Evolutionary conservation across 1,140 invertebrate species (phyloP), one percentile per base, ranked within the genome.

Genomic region (Streblospio benedicti): DNA sequence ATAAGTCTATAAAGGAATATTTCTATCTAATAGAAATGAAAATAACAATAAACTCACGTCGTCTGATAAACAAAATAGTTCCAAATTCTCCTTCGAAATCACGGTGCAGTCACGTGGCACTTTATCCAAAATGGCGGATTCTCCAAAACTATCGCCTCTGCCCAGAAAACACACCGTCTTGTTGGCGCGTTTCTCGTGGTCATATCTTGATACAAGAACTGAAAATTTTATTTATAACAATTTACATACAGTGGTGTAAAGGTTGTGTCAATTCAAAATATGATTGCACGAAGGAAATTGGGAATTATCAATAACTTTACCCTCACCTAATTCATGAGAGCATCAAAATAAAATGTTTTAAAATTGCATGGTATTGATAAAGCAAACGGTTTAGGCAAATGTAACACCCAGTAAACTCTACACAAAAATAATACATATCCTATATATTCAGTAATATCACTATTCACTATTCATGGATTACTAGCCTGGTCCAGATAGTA

Each of bases 141-240:
- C 71, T 1, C 71, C 71, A 58, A 73, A 73, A 56, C 67, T 69
- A 56, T 72, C 71, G 6, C 71, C 71, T 23, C 69, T 47, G 52
- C 56, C 63, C 0, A 71, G 61, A 44, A 66, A 67, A 41, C 67
- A 58, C 4, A 72, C 57, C 0, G 69, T 69, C 43, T 68, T 70
- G 18, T 59, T 43, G 6, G 57, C 20, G 0, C 60, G 63, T 9
- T 56, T 65, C 16, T 65, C 59, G 18, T 32, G 9, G 38, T 72
- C 66, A 62, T 71, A 54, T 0, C 59, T 59, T 1, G 67, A 67
- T 9, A 71, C 69, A 14, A 72, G 57, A 30, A 66, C 72, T 74
- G 52, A n/a, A 56, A 62, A 33, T n/a, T n/a, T n/a, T 5, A 31
- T 43, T 38, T n/a, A 38, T 9, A 38, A 38, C 9, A 9, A 9